Evolutionary conservation across 2,888 invertebrate genomes (phyloP), one percentile per base, ranked within the genome.

Genomic region (Homarus gammarus): DNA sequence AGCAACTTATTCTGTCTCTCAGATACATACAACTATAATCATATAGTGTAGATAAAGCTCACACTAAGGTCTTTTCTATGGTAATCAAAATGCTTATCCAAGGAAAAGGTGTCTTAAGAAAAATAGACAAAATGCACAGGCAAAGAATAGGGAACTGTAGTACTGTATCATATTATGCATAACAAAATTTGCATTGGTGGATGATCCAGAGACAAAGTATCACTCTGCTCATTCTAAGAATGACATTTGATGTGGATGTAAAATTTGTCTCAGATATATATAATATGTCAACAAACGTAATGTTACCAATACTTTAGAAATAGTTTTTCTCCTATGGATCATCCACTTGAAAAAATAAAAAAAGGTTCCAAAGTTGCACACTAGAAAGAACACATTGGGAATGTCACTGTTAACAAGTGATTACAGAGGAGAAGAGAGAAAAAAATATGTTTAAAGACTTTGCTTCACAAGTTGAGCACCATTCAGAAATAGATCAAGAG

Each of bases 371-470:
- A 18, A 75, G 75, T 44, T 27, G 75, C 44, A 75, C 44, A 38
- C 27, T 27, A 70, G 33, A 68, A 36, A 88, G 88, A 88, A 89
- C 88, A 89, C 88, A 56, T 72, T 44, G 77, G 88, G 88, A 89
- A 89, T 89, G 88, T 89, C 88, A 89, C 88, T 89, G 87, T 81
- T 77, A 70, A 49, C 68, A 86, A 51, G 86, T 85, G 78, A 51
- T 77, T n/a, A 64, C 38, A 77, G 22, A 70, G 38, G 38, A 83
- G 15, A 51, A 18, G 51, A 68, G 36, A 75, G 51, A 56, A 31
- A 18, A 44, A 84, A 72, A 77, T n/a, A 33, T 56, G 10, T 79
- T 86, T 56, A 31, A 84, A 78, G 70, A 77, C 77, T 64, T 68
- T 40, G 75, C 70, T 84, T 84, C 73, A 64, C 27, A 36, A 64